Percentiles rank a stretch among this genome's conserved stretches.
Evolutionary conservation across 2,797 vertebrate genomes (phyloP).

Genomic region (Vultur gryphus): DNA sequence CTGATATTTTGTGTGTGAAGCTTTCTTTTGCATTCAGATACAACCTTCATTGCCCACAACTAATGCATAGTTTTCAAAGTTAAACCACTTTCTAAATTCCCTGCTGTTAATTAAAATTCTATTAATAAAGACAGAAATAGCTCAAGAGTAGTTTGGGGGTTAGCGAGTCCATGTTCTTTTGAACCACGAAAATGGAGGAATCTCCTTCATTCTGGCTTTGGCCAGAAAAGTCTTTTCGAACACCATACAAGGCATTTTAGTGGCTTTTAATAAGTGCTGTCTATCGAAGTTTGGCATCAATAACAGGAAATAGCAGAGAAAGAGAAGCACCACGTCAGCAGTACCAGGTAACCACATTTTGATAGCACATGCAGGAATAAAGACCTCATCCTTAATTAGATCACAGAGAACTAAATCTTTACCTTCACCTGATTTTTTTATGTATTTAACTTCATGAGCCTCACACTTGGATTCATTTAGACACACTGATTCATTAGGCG

Average conservation of each 20-base stretch:
- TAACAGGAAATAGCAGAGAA: constrained; percentile 38
- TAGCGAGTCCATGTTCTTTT: neutral
- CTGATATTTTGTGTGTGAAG: neutral
- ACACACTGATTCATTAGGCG: constrained; percentile 20
- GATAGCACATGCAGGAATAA: constrained; percentile 6
- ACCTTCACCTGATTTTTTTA: neutral
- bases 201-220: neutral
- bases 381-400: neutral
- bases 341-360: constrained; percentile 32
- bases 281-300: neutral
- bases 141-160: neutral
- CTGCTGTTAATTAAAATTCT: neutral
- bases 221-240: neutral
- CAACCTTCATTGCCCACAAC: neutral
- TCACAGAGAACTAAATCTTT: neutral
- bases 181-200: neutral
- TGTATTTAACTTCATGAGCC: neutral
- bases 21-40: neutral
- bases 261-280: constrained; percentile 12
- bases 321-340: constrained; percentile 27
- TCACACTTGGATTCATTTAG: neutral
- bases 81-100: neutral
- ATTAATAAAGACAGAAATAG: neutral
- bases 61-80: neutral
- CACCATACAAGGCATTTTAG: constrained; percentile 1